Conservation (phyloP, 2,797 vertebrate genomes). For the Eulemur albifrons region DNA sequence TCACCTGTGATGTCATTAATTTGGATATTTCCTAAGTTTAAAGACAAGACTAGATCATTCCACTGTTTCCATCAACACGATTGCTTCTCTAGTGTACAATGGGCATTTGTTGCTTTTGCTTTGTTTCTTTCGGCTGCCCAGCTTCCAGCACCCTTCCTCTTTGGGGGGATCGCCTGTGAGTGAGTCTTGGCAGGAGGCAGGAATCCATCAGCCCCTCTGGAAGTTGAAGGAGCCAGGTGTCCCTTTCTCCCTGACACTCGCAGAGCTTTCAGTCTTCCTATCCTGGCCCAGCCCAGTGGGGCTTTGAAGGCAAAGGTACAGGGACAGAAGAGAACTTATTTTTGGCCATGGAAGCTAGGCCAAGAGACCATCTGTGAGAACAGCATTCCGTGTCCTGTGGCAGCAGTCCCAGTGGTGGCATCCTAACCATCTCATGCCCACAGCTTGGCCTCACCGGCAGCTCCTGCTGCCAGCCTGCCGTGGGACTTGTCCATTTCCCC, state of each 20-base stretch:
- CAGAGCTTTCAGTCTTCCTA: neutral
- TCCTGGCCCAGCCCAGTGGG: neutral
- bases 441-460: rapidly evolving
- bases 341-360: neutral
- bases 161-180: too few species aligned
- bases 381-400: rapidly evolving
- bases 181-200: neutral
- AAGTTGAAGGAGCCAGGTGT: too few species aligned
- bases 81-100: neutral
- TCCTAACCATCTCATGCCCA: rapidly evolving
- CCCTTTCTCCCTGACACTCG: neutral
- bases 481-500: neutral
- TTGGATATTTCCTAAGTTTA: neutral
- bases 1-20: neutral
- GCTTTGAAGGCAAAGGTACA: neutral
- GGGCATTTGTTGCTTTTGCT: neutral
- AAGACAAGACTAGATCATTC: neutral
- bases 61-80: neutral
- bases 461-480: too few species aligned
- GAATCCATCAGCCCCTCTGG: neutral
- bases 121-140: neutral
- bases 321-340: neutral
- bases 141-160: neutral
- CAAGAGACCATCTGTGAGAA: neutral
- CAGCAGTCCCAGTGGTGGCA: rapidly evolving